Conservation (phyloP, 2,113 vertebrate species). For the Alosa alosa region DNA sequence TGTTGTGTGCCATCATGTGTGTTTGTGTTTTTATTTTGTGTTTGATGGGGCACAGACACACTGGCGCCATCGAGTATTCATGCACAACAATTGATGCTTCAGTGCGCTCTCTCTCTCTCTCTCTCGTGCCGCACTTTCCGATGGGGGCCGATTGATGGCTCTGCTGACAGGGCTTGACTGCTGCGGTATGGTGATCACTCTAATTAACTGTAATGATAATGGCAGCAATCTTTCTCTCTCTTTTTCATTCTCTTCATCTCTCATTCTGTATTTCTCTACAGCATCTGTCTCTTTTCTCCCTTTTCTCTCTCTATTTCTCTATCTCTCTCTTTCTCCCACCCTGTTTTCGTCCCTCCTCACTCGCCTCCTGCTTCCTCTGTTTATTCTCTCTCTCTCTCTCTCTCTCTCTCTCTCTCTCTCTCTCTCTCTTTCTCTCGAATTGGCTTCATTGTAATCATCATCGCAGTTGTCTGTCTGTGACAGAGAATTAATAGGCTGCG, state of each 20-base stretch:
- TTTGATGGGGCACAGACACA: too few relatives aligned
- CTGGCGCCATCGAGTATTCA: neutral
- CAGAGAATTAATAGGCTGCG: conserved; percentile 54
- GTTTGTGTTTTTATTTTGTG: neutral
- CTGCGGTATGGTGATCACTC: conserved; percentile 40
- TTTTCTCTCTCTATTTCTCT: neutral
- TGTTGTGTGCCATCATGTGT: neutral
- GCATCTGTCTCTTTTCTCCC: neutral
- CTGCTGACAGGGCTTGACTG: conserved; percentile 38
- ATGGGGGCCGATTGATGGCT: neutral
- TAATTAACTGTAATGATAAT: conserved; percentile 65
- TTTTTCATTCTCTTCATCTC: neutral
- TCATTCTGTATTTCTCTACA: neutral
- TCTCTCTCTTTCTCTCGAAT: conserved; percentile 27
- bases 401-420: neutral
- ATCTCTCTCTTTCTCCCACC: neutral
- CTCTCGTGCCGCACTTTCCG: neutral
- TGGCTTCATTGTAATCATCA: conserved; percentile 63
- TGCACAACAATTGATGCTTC: neutral
- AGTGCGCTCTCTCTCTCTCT: neutral
- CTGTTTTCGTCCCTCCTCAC: neutral
- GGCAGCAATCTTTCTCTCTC: conserved; percentile 51
- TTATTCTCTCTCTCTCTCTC: neutral
- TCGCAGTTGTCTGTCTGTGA: conserved; percentile 62
- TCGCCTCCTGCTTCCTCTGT: neutral